A percentile compares a stretch with the other conserved stretches of the same genome.
Evolutionary conservation across 2,113 vertebrate species (phyloP).

Genomic region (Oreochromis niloticus): DNA sequence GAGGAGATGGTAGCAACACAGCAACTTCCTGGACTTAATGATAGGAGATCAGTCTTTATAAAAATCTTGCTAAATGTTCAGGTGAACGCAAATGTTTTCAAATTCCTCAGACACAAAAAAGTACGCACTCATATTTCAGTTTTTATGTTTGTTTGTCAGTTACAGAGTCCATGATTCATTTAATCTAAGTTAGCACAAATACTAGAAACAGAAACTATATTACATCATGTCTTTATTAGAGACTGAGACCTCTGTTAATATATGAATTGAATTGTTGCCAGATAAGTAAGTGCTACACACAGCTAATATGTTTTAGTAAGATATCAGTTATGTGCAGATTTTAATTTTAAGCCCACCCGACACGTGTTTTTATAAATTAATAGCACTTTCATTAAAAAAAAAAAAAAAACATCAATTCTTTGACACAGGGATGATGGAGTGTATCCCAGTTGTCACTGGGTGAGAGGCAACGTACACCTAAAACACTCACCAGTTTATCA

Average conservation of each 20-base stretch:
- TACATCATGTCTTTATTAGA: background rate
- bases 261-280: background rate
- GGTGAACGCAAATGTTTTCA: background rate
- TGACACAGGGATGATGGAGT: background rate
- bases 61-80: background rate
- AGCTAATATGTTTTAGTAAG: background rate
- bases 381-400: background rate
- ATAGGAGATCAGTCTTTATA: background rate
- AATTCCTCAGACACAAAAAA: background rate
- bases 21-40: conserved; percentile 1
- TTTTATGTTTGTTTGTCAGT: background rate
- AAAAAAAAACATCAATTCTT: background rate
- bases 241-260: background rate
- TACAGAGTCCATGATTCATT: background rate
- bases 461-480: background rate
- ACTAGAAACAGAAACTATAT: background rate
- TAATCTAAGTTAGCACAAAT: background rate
- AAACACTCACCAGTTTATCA: background rate
- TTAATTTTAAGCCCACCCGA: background rate
- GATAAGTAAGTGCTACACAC: background rate
- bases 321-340: background rate
- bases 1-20: background rate
- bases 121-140: background rate
- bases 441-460: background rate
- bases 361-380: background rate